Evolutionary conservation across 2,113 vertebrate genomes (phyloP).

Genomic region (Sturnira hondurensis): DNA sequence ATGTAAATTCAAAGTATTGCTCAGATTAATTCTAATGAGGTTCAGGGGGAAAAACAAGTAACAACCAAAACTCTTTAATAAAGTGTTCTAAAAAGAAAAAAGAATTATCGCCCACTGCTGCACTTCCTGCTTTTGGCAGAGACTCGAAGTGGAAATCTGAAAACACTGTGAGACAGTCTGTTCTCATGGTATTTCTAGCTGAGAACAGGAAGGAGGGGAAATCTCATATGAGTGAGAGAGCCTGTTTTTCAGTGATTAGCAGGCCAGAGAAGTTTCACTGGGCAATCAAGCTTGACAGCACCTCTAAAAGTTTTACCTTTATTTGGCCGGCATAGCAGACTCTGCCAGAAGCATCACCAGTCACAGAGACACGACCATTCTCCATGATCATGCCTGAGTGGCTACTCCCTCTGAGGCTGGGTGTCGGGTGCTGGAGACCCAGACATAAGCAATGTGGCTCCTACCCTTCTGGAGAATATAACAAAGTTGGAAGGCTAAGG

Average conservation of each 20-base stretch:
- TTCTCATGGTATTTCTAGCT: constrained; percentile 72
- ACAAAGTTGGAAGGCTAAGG: background rate
- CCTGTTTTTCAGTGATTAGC: constrained; percentile 71
- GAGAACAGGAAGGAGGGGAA: constrained; percentile 75
- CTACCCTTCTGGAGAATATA: background rate
- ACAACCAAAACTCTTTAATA: constrained; percentile 77
- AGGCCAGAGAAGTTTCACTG: constrained; percentile 75
- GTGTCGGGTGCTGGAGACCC: background rate
- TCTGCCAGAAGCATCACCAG: background rate
- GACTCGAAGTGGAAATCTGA: constrained; percentile 75
- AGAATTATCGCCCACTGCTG: constrained; percentile 73
- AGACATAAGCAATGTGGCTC: background rate
- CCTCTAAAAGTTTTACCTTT: constrained; percentile 58
- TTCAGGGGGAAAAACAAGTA: constrained; percentile 67
- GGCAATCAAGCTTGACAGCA: constrained; percentile 64
- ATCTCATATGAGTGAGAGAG: constrained; percentile 60
- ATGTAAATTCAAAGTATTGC: constrained; percentile 62
- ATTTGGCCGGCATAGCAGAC: constrained; percentile 27
- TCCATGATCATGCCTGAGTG: rapidly evolving
- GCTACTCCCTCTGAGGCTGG: background rate
- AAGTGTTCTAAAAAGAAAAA: constrained; percentile 76
- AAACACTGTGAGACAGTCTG: constrained; percentile 77
- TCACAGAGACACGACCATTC: background rate
- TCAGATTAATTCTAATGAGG: constrained; percentile 76
- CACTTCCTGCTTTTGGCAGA: constrained; percentile 78